Base-by-base conservation (phyloP, 1,140 invertebrate species). In the Platyscapa corneri region DNA sequence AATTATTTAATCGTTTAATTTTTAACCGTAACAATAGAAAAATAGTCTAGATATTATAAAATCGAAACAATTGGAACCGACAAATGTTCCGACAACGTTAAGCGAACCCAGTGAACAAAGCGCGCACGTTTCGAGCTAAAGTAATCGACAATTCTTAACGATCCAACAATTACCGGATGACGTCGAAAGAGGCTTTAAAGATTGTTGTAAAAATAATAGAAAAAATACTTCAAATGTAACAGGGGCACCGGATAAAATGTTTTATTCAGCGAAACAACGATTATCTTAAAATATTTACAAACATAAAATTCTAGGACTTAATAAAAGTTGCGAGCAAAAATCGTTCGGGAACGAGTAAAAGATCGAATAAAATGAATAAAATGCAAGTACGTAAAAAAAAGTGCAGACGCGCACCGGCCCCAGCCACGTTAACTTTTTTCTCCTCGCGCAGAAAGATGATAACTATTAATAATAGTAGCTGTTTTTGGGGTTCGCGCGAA, bases 211-310 rank as follows among this genome's bases (percentile, higher is more conserved):
- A 60, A 18, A 75, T 60, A 39, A 82, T 56, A 53, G 20, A 12
- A n/a, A n/a, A n/a, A n/a, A n/a, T n/a, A 39, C 18, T 82, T 60
- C 30, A 74, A 80, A 74, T 74, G 67, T 46, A 75, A 64, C 70
- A 74, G 60, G 27, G 7, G 23, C 75, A 56, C 27, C 70, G 60
- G 18, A 74, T 75, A 60, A 60, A 76, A 64, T 56, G 65, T 75
- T 83, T 83, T 42, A 32, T 83, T 32, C 7, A 76, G 60, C 3
- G n/a, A 65, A 83, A 60, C 42, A 81, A 81, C 70, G 34, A 60
- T 27, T 82, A 72, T 37, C 32, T 70, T 70, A 82, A 82, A 74
- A 39, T 82, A 82, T 39, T 74, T 74, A 82, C 81, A 74, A 82
- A 70, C 42, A 72, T 79, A 39, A 79, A 65, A 39, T 65, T 64